Evolutionary conservation across 2,113 vertebrate species (phyloP).

Genomic region (Cyprinus carpio): DNA sequence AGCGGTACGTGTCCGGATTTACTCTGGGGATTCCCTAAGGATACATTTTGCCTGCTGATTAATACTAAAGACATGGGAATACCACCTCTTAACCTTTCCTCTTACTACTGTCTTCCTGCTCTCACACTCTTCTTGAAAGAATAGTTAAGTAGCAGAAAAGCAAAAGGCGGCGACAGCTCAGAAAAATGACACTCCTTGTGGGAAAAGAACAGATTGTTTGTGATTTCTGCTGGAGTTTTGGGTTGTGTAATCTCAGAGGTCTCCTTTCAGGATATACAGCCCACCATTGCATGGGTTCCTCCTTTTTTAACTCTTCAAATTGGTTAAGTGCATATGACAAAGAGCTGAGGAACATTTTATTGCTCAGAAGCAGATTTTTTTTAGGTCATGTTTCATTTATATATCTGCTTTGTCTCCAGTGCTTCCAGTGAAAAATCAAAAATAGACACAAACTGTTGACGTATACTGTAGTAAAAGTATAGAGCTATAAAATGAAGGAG

Average conservation of each 20-base stretch:
- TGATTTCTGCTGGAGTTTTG: slow-evolving; percentile 62
- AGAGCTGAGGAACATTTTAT: neutral
- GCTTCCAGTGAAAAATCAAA: neutral
- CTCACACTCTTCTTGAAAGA: neutral
- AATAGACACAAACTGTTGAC: neutral
- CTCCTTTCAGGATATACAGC: slow-evolving; percentile 44
- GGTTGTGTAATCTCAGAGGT: slow-evolving; percentile 57
- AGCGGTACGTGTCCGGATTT: slow-evolving; percentile 77
- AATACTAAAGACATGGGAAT: neutral
- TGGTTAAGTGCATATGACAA: neutral
- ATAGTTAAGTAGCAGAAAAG: slow-evolving; percentile 47
- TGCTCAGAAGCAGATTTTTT: neutral
- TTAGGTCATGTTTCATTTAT: slow-evolving; percentile 1
- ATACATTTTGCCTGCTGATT: neutral
- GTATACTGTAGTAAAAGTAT: neutral
- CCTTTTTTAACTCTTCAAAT: neutral
- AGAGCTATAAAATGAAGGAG: neutral
- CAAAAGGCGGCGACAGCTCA: slow-evolving; percentile 59
- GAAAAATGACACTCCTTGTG: slow-evolving; percentile 73
- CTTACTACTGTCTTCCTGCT: neutral
- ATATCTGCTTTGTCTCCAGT: neutral
- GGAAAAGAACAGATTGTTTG: slow-evolving; percentile 77
- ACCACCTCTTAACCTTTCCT: neutral
- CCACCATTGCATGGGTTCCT: slow-evolving; percentile 34
- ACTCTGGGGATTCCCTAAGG: neutral